These are phyloP conservation scores for Acleris holmiana DNA, from an alignment of 2,888 invertebrate genomes.

Conservation along the genomic window DNA sequence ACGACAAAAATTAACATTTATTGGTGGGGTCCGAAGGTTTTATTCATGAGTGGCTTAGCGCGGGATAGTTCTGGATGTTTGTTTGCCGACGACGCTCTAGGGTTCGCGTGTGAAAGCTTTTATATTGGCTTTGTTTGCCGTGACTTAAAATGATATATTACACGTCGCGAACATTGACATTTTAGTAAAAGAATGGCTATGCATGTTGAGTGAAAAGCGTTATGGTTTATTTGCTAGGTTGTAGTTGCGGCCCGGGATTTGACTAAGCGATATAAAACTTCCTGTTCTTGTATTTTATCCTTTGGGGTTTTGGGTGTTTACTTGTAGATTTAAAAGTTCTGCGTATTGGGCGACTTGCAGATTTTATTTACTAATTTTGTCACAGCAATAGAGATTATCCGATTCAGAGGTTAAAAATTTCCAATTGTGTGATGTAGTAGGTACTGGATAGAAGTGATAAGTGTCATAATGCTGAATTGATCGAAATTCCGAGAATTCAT, in stretches of 20 bases:
- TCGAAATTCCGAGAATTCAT: no score
- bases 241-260: constrained; percentile 45
- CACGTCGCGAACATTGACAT: constrained; percentile 77
- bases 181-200: constrained; percentile 71
- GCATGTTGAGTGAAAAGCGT: constrained; percentile 63
- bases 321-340: constrained; percentile 18
- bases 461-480: no score
- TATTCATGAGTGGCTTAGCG: constrained; percentile 82
- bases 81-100: constrained; percentile 74
- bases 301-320: constrained; percentile 28
- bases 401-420: no score
- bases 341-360: constrained; percentile 4
- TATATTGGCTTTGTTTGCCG: constrained; percentile 77
- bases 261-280: constrained; percentile 46
- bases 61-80: constrained; percentile 79
- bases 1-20: constrained; percentile 83
- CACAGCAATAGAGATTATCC: no score
- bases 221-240: constrained; percentile 66
- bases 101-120: constrained; percentile 82
- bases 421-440: no score
- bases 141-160: constrained; percentile 83
- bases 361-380: no score
- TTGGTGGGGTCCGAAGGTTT: constrained; percentile 80
- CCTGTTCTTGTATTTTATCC: constrained; percentile 31
- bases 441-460: no score